Evolutionary conservation across 1,140 invertebrate species (phyloP).

Genomic region (Drosophila sp.): DNA sequence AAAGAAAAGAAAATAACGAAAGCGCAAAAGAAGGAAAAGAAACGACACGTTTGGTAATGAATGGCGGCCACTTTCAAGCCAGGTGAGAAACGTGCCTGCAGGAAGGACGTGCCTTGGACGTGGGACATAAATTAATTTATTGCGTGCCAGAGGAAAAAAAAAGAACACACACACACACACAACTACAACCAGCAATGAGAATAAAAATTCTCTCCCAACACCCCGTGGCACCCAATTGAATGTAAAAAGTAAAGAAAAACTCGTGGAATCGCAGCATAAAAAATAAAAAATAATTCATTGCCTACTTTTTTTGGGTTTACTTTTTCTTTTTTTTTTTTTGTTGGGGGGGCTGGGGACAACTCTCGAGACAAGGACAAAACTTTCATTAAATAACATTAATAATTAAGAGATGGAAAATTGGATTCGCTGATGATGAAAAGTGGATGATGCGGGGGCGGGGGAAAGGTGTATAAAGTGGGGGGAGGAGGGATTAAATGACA

Average conservation of each 20-base stretch:
- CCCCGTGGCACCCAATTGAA: neutral
- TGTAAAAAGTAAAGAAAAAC: constrained; percentile 47
- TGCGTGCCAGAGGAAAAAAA: constrained; percentile 72
- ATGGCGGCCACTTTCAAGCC: constrained; percentile 46
- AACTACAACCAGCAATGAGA: constrained; percentile 30
- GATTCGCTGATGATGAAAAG: neutral
- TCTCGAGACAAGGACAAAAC: constrained; percentile 39
- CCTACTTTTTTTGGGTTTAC: constrained; percentile 53
- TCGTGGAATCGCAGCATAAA: constrained; percentile 54
- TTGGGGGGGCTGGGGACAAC: neutral
- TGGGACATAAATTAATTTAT: constrained; percentile 81
- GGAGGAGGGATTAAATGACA: neutral
- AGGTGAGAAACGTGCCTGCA: constrained; percentile 75
- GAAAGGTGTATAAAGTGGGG: neutral
- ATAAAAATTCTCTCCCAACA: neutral
- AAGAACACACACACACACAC: constrained; percentile 31
- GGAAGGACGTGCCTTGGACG: constrained; percentile 68
- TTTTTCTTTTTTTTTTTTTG: too few species aligned
- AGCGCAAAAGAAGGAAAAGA: constrained; percentile 1
- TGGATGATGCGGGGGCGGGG: neutral
- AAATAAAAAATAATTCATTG: constrained; percentile 70
- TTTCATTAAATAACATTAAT: constrained; percentile 73
- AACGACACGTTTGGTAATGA: constrained; percentile 71
- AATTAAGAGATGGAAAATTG: constrained; percentile 61
- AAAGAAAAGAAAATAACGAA: neutral